Percentiles rank a stretch among this genome's conserved stretches.
Conservation (phyloP, 2,113 vertebrate genomes). For the Mesocricetus auratus region DNA sequence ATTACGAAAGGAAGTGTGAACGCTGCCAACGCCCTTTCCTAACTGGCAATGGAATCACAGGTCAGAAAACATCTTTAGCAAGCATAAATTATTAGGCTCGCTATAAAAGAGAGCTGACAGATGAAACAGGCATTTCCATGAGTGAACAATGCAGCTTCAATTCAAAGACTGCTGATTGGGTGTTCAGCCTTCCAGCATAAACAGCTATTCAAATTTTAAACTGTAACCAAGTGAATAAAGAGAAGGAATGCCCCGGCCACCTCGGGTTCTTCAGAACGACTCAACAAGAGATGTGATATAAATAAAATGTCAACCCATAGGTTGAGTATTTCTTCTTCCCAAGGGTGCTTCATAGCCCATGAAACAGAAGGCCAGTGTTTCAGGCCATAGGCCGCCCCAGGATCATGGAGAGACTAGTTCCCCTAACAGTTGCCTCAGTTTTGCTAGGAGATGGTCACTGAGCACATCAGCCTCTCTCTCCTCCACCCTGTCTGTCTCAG, state of each 20-base stretch:
- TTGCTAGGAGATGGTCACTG: conserved; percentile 67
- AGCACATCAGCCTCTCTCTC: conserved; percentile 66
- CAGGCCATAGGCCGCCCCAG: neutral
- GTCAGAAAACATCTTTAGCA: conserved; percentile 86
- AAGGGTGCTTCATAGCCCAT: conserved; percentile 72
- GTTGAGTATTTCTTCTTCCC: conserved; percentile 79
- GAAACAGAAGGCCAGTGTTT: conserved; percentile 81
- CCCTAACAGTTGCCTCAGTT: conserved; percentile 42
- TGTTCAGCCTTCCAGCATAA: conserved; percentile 83
- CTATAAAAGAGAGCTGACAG: conserved; percentile 83
- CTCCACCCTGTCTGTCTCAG: conserved; percentile 63
- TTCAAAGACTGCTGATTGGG: conserved; percentile 84
- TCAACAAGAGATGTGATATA: conserved; percentile 82
- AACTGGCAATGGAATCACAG: conserved; percentile 84
- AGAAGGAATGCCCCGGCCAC: conserved; percentile 80
- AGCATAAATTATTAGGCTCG: conserved; percentile 84
- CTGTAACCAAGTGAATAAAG: conserved; percentile 84
- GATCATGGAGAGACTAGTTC: neutral
- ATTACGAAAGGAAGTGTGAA: conserved; percentile 81
- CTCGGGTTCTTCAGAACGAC: conserved; percentile 78
- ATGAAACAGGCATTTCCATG: conserved; percentile 85
- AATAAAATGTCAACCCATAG: conserved; percentile 81
- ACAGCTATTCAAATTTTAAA: conserved; percentile 86
- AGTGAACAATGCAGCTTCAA: conserved; percentile 83
- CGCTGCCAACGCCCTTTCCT: conserved; percentile 80